A percentile compares a stretch with the other conserved stretches of the same genome.
Evolutionary conservation across 1,140 invertebrate genomes (phyloP).

Genomic region (Zaprionus taronus): DNA sequence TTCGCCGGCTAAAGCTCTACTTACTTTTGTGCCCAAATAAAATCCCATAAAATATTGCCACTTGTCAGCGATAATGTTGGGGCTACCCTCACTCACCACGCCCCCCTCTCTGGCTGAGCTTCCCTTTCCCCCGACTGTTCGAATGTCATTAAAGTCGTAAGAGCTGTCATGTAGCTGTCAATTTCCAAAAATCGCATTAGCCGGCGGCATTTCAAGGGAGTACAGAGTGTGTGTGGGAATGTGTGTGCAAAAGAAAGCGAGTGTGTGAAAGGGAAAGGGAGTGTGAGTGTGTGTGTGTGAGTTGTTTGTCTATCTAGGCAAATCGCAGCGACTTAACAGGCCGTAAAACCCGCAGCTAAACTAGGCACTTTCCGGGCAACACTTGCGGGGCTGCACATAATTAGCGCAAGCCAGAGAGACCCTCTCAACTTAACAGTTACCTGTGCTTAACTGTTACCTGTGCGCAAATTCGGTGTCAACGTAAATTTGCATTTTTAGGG

Average conservation of each 20-base stretch:
- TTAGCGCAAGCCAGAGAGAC: conserved; percentile 55
- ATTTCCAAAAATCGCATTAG: conserved; percentile 79
- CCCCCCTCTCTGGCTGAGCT: not conserved
- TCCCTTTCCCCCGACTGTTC: conserved; percentile 12
- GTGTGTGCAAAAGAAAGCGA: not conserved
- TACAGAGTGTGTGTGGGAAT: conserved; percentile 2
- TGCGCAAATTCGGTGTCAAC: conserved; percentile 50
- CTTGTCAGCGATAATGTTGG: conserved; percentile 60
- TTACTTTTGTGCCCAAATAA: conserved; percentile 40
- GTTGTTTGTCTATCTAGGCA: conserved; percentile 14
- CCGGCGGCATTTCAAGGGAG: conserved; percentile 39
- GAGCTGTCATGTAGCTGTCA: conserved; percentile 79
- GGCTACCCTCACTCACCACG: not conserved
- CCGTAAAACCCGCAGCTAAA: conserved; percentile 62
- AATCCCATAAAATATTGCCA: conserved; percentile 63
- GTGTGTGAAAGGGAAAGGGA: not conserved
- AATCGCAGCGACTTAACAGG: conserved; percentile 53
- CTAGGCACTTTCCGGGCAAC: conserved; percentile 31
- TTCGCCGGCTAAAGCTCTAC: conserved; percentile 38
- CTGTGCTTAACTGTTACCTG: not conserved
- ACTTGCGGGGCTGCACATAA: conserved; percentile 74
- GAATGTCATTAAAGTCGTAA: conserved; percentile 77
- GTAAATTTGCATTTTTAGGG: conserved; percentile 79
- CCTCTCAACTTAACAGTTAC: conserved; percentile 47
- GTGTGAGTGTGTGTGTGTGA: not conserved